phyloP scores from a whole-genome alignment of 2,797 vertebrate genomes.

The Clarias platycephalus region DNA sequence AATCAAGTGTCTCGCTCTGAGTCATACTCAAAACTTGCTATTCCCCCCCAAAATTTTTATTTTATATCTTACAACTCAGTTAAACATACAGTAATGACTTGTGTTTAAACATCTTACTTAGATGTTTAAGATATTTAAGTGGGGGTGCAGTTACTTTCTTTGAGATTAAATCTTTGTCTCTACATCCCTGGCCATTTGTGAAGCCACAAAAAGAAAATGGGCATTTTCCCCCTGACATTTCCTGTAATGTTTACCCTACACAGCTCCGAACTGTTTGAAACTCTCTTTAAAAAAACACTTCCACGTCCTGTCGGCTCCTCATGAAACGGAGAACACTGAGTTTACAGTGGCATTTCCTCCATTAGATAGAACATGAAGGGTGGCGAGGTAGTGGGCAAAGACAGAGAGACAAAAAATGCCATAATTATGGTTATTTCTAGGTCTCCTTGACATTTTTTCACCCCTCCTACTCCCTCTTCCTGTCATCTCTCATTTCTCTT shows the following conservation, averaged over 20 bases:
- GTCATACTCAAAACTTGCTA: slow-evolving; percentile 45
- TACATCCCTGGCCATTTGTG: slow-evolving; percentile 19
- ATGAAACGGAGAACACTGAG: slow-evolving; percentile 39
- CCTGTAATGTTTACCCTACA: slow-evolving; percentile 23
- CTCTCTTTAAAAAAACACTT: slow-evolving; percentile 34
- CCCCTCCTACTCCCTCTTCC: slow-evolving; percentile 20
- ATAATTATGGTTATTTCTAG: slow-evolving; percentile 42
- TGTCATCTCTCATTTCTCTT: slow-evolving; percentile 41
- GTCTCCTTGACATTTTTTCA: slow-evolving; percentile 22
- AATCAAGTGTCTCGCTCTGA: slow-evolving; percentile 50
- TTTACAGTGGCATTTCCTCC: slow-evolving; percentile 58
- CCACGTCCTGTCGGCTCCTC: slow-evolving; percentile 22
- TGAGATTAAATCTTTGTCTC: slow-evolving; percentile 31
- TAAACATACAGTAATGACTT: slow-evolving; percentile 37
- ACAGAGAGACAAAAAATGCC: slow-evolving; percentile 20
- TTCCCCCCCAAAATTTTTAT: slow-evolving; percentile 24
- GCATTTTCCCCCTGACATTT: slow-evolving; percentile 27
- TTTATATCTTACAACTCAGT: slow-evolving; percentile 48
- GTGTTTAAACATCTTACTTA: slow-evolving; percentile 15
- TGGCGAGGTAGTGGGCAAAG: slow-evolving; percentile 38
- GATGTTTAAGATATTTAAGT: slow-evolving; percentile 39
- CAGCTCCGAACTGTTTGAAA: slow-evolving; percentile 19
- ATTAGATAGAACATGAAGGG: slow-evolving; percentile 40
- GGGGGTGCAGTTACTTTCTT: slow-evolving; percentile 36
- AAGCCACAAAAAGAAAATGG: slow-evolving; percentile 28